A percentile compares a stretch with the other conserved stretches of the same genome.
Conservation (phyloP, 2,797 vertebrate genomes). For the Hirundo rustica region DNA sequence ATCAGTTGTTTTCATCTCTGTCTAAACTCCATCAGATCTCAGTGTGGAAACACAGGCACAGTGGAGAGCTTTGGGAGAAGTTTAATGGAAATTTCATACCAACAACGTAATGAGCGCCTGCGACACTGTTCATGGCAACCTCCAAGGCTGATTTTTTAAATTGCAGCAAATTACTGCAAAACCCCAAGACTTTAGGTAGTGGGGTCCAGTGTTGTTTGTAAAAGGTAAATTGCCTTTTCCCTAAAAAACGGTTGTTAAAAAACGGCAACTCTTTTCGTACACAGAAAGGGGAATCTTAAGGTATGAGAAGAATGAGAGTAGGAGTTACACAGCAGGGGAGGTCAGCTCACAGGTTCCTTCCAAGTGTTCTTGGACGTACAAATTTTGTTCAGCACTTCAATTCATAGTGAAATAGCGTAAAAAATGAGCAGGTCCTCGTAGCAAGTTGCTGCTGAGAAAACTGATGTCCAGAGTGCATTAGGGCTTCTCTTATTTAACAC, state of each 20-base stretch:
- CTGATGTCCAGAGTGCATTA: neutral
- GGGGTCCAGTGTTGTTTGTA: neutral
- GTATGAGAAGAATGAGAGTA: neutral
- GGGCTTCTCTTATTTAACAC: neutral
- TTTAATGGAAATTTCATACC: neutral
- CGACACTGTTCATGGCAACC: rapidly evolving
- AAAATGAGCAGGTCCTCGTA: neutral
- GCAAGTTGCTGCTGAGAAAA: neutral
- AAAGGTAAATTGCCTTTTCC: neutral
- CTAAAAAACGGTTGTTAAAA: neutral
- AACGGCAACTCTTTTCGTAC: neutral
- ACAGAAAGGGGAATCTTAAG: neutral
- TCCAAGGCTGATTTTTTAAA: neutral
- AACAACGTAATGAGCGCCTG: neutral
- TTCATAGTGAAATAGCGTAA: neutral
- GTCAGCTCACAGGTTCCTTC: neutral
- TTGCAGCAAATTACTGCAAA: neutral
- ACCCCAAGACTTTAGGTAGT: rapidly evolving
- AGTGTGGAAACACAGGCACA: neutral
- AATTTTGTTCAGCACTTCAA: rapidly evolving
- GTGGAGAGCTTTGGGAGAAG: neutral
- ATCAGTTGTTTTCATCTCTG: neutral
- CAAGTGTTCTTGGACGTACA: rapidly evolving
- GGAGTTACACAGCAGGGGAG: rapidly evolving
- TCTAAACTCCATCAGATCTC: neutral